phyloP scores from a whole-genome alignment of 2,113 vertebrate genomes.

The Microcebus jonahi region DNA sequence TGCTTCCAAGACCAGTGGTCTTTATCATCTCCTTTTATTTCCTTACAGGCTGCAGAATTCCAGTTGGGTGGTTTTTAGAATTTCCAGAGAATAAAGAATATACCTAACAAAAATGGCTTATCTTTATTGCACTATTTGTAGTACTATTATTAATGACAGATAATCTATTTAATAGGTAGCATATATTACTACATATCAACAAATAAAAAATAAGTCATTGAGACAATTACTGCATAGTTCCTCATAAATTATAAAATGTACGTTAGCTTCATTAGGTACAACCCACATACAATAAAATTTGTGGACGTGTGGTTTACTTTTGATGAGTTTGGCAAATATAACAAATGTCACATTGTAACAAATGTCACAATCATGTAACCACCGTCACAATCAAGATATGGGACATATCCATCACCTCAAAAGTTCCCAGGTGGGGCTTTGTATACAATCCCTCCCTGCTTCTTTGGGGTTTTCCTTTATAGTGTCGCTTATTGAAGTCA shows the following conservation, averaged over 20 bases:
- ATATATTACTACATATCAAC: neutral
- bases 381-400: neutral
- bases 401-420: neutral
- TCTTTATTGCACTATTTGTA: neutral
- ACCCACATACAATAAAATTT: neutral
- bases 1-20: neutral
- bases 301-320: neutral
- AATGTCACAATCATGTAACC: too few relatives aligned
- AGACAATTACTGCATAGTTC: neutral
- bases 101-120: neutral
- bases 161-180: neutral
- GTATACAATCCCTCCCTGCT: neutral
- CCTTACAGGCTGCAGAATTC: neutral
- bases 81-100: slow-evolving; percentile 11
- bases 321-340: neutral
- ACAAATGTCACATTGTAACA: too few relatives aligned
- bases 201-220: neutral
- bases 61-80: neutral
- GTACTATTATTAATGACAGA: neutral
- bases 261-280: neutral
- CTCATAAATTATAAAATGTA: neutral
- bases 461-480: neutral
- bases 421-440: neutral
- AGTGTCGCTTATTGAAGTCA: neutral
- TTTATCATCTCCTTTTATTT: neutral